Evolutionary conservation across 2,888 invertebrate genomes (phyloP).

Genomic region (Diarsia mendica): DNA sequence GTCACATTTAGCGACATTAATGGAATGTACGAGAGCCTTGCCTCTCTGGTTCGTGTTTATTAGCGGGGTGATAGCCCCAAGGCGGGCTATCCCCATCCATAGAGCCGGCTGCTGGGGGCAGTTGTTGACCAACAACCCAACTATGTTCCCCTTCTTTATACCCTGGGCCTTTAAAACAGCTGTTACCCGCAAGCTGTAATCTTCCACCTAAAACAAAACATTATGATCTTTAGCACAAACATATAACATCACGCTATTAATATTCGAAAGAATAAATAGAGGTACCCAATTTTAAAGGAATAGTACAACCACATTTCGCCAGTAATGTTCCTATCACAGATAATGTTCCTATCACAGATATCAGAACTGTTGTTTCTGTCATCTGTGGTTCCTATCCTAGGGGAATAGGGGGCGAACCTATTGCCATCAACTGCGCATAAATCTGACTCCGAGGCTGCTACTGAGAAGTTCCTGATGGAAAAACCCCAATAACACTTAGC

Average conservation of each 20-base stretch:
- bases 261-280: neutral
- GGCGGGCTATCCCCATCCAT: conserved; percentile 98
- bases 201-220: conserved; percentile 92
- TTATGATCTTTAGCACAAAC: neutral
- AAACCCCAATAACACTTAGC: neutral
- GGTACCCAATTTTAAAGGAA: neutral
- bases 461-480: neutral
- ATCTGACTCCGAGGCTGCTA: neutral
- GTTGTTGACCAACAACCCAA: conserved; percentile 97
- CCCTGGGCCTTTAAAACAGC: conserved; percentile 95
- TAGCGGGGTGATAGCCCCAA: conserved; percentile 95
- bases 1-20: conserved; percentile 95
- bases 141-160: conserved; percentile 95
- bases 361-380: too few species aligned
- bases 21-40: conserved; percentile 96
- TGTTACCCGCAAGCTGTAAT: conserved; percentile 95
- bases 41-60: conserved; percentile 98
- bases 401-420: neutral
- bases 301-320: neutral
- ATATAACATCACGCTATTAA: neutral
- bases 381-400: too few species aligned
- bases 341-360: too few species aligned
- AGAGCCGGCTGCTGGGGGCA: conserved; percentile 96
- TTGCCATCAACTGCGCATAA: neutral
- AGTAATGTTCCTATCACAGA: too few species aligned